phyloP scores from a whole-genome alignment of 53 echinoderm and acorn worm species.

The Pentamera pediparva region DNA sequence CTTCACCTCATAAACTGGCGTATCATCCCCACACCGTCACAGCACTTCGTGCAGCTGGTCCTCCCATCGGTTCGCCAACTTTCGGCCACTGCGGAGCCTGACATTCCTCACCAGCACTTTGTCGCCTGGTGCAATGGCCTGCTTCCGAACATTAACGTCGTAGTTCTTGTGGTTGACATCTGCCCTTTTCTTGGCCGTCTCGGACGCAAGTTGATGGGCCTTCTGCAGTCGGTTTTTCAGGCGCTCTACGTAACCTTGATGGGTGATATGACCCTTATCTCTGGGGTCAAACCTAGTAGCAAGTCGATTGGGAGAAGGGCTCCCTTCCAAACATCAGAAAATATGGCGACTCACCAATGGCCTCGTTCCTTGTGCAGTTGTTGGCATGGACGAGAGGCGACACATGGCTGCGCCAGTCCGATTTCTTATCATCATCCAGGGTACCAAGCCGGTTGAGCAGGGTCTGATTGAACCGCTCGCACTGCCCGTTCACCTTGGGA shows the following conservation, averaged over 20 bases:
- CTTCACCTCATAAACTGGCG: conserved; percentile 46
- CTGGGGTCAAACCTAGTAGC: conserved; percentile 25
- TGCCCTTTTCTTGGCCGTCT: conserved; percentile 24
- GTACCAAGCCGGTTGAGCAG: neutral
- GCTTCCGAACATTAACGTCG: conserved; percentile 34
- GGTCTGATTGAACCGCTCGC: conserved; percentile 23
- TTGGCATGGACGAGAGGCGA: neutral
- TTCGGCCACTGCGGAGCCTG: conserved; percentile 10
- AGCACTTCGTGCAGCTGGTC: conserved; percentile 21
- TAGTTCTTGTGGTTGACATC: conserved; percentile 14
- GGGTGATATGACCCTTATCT: neutral
- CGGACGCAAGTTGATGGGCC: conserved; percentile 47
- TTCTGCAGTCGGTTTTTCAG: conserved; percentile 37
- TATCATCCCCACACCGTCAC: conserved; percentile 15
- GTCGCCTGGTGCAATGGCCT: conserved; percentile 25
- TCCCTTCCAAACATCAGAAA: conserved; percentile 9
- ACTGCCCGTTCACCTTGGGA: conserved; percentile 54
- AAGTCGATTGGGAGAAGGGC: conserved; percentile 39
- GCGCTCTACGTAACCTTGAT: conserved; percentile 16
- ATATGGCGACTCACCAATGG: conserved; percentile 14
- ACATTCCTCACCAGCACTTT: conserved; percentile 36
- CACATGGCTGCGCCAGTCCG: neutral
- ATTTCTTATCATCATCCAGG: conserved; percentile 11
- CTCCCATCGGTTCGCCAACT: conserved; percentile 36
- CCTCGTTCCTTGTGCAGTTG: conserved; percentile 12